Conservation (phyloP, 2,888 invertebrate genomes). For the Tolmerus cingulatus region DNA sequence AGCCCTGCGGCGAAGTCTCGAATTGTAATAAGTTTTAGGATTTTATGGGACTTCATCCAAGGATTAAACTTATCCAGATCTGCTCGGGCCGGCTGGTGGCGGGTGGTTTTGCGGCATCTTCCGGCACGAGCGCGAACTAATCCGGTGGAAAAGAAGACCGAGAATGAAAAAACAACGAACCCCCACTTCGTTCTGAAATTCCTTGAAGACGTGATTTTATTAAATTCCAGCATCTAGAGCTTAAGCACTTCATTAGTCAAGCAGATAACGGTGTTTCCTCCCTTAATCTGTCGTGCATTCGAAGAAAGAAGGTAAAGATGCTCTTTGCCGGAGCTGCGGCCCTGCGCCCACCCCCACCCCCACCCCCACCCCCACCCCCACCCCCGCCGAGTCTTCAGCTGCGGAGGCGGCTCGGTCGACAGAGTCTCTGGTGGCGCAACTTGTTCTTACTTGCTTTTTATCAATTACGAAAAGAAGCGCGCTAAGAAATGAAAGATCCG, state of each 20-base stretch:
- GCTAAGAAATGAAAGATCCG: neutral
- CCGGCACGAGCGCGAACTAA: neutral
- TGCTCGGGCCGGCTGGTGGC: neutral
- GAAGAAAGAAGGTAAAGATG: neutral
- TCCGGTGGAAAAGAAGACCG: neutral
- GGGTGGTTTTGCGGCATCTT: neutral
- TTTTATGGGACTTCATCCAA: conserved; percentile 2
- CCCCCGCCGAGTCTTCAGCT: neutral
- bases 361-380: too few species aligned
- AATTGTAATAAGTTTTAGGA: conserved; percentile 20
- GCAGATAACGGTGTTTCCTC: conserved; percentile 11
- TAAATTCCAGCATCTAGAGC: neutral
- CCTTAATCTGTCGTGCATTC: conserved; percentile 10
- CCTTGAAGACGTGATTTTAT: conserved; percentile 19
- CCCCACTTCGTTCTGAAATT: neutral
- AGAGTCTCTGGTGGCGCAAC: neutral
- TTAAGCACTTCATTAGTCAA: conserved; percentile 25
- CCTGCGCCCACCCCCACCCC: neutral
- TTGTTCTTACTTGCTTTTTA: conserved; percentile 4
- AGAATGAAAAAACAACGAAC: neutral
- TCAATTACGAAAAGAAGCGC: conserved; percentile 5
- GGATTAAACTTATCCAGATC: conserved; percentile 5
- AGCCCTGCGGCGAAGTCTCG: neutral
- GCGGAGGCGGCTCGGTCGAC: neutral
- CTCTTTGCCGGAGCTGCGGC: neutral